These are phyloP conservation scores for Cricetomys ansorgei DNA, from an alignment of 2,113 vertebrate genomes.

Conservation along the genomic window DNA sequence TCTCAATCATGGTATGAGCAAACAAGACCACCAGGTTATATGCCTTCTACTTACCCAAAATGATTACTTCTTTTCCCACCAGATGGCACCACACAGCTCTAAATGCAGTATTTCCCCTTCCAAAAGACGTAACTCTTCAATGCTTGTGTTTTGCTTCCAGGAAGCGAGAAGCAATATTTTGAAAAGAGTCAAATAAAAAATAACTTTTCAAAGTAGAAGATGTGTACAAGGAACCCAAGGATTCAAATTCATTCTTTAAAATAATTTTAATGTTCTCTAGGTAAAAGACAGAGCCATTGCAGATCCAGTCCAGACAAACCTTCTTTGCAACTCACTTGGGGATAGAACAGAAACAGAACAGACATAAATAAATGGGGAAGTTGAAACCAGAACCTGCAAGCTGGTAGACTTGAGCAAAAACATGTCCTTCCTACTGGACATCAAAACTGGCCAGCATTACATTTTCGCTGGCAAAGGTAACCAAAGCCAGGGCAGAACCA, in stretches of 20 bases:
- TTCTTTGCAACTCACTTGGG: neutral
- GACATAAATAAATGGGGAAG: neutral
- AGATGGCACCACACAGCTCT: constrained; percentile 69
- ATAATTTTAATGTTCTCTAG: neutral
- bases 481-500: neutral
- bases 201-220: neutral
- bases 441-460: neutral
- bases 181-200: neutral
- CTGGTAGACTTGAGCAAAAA: neutral
- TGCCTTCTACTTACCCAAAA: neutral
- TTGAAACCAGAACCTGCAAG: neutral
- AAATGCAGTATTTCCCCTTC: neutral
- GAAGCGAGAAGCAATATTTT: neutral
- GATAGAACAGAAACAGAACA: neutral
- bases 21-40: neutral
- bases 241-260: neutral
- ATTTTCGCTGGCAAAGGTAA: neutral
- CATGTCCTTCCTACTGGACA: neutral
- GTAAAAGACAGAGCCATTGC: neutral
- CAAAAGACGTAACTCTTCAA: neutral
- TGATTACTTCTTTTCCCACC: constrained; percentile 38
- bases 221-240: neutral
- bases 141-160: neutral
- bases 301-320: neutral
- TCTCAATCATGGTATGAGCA: neutral